A percentile compares a stretch with the other conserved stretches of the same genome.
phyloP scores from a whole-genome alignment of 1,140 invertebrate species.

The Diorhabda carinulata region DNA sequence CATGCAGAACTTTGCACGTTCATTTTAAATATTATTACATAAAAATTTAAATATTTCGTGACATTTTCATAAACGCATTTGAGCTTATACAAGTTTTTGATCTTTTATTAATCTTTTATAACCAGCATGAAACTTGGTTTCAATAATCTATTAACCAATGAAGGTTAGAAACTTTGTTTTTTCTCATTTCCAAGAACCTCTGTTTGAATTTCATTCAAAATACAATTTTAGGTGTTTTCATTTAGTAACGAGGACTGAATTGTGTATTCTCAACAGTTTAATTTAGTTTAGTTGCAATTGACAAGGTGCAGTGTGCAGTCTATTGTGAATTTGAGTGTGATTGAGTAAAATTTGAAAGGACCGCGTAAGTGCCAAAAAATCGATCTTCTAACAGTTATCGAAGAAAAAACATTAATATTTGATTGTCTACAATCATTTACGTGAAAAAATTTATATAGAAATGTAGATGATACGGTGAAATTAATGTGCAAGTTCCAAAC shows the following conservation, averaged over 20 bases:
- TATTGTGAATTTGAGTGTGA: no score
- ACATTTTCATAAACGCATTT: no score
- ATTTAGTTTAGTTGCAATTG: background rate
- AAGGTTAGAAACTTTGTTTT: no score
- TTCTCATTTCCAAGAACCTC: background rate
- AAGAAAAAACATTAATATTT: background rate
- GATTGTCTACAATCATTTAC: background rate
- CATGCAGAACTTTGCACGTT: no score
- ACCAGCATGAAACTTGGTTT: no score
- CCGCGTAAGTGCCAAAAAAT: background rate
- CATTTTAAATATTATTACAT: no score
- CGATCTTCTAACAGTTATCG: background rate
- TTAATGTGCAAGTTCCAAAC: background rate
- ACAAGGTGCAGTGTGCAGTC: no score
- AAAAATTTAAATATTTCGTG: no score
- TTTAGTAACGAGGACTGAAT: background rate
- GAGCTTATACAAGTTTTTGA: no score
- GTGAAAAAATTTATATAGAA: background rate
- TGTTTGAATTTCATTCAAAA: background rate
- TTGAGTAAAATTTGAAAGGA: background rate
- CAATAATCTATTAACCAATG: no score
- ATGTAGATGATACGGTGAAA: background rate
- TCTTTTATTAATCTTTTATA: no score
- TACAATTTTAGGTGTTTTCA: background rate
- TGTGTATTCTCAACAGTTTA: background rate